phyloP scores from a whole-genome alignment of 2,113 vertebrate genomes.

The Callospermophilus lateralis region DNA sequence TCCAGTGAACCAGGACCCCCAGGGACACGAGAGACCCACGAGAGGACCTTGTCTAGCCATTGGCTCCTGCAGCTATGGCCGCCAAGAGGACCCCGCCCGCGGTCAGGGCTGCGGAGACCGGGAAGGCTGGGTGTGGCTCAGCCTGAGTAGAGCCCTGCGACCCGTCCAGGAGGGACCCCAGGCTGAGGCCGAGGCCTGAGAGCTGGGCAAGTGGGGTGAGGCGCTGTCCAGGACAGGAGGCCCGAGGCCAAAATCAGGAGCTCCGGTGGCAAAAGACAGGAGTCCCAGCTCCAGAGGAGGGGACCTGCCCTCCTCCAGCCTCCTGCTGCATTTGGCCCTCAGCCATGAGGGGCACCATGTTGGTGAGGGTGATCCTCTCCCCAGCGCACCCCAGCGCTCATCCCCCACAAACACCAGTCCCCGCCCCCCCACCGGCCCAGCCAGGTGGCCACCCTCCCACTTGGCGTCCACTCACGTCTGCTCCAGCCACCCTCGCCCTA shows the following conservation, averaged over 20 bases:
- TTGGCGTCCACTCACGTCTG: rapidly evolving
- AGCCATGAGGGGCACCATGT: rapidly evolving
- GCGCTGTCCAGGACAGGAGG: not conserved
- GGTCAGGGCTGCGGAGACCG: not conserved
- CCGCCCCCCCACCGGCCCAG: too few relatives aligned
- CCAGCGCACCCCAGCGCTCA: not conserved
- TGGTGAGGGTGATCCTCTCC: too few relatives aligned
- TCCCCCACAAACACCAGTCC: not conserved
- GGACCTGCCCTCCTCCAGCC: too few relatives aligned
- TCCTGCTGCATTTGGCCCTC: not conserved
- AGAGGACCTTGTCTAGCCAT: not conserved
- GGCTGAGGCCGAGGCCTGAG: not conserved
- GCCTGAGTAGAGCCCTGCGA: not conserved
- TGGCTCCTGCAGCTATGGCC: too few relatives aligned
- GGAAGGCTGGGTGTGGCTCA: not conserved
- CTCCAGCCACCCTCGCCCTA: not conserved
- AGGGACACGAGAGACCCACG: not conserved
- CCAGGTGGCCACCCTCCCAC: not conserved
- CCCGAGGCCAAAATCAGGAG: not conserved
- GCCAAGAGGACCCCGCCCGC: not conserved
- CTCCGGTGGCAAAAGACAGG: rapidly evolving
- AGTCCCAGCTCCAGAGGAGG: not conserved
- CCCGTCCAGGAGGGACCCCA: not conserved
- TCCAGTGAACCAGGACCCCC: not conserved
- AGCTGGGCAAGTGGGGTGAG: too few relatives aligned